Evolutionary conservation across 2,113 vertebrate genomes (phyloP), one percentile per base, ranked within the genome.

Genomic region (Alligator sinensis): DNA sequence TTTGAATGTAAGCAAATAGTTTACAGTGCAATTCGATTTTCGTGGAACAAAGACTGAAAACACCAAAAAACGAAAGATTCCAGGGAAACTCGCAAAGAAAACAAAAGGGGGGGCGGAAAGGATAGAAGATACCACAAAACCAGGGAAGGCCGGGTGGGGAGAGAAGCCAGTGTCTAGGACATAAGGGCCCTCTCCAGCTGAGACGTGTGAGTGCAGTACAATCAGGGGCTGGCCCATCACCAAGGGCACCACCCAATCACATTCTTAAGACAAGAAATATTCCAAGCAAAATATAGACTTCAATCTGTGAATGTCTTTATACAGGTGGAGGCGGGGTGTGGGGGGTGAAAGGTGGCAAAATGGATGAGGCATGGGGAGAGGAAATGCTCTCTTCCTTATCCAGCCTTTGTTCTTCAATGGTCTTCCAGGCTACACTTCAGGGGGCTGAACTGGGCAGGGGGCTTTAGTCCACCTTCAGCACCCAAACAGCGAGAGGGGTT

Each of bases 11-110:
- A 96, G 96, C 97, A 97, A 97, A 96, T 91, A 97, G 95, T 97
- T 97, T 97, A 97, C 96, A 97, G 97, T 97, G 97, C 97, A 97
- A 97, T 93, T 97, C 90, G 95, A 96, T 97, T 96, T 97, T 88
- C 95, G 96, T 94, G 92, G 91, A 95, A 97, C 93, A 93, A 94
- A 92, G 91, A 97, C 91, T 94, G 91, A 92, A 93, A 96, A 97
- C 94, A 97, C 91, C 94, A 95, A 97, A 83, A 91, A 97, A 96
- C 61, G 91, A 94, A 86, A 93, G 85, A 97, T 90, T 94, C 86
- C 93, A 95, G 89, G 94, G 83, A 16, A 97, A 96, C 47, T 96
- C 92, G 95, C 95, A 95, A 88, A 94, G 82, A 9, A 94, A 96
- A 96, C 34, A 93, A 93, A 95, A 93, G 93, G 47, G 54, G 95